phyloP scores from a whole-genome alignment of 2,113 vertebrate species.

The Agapornis roseicollis region DNA sequence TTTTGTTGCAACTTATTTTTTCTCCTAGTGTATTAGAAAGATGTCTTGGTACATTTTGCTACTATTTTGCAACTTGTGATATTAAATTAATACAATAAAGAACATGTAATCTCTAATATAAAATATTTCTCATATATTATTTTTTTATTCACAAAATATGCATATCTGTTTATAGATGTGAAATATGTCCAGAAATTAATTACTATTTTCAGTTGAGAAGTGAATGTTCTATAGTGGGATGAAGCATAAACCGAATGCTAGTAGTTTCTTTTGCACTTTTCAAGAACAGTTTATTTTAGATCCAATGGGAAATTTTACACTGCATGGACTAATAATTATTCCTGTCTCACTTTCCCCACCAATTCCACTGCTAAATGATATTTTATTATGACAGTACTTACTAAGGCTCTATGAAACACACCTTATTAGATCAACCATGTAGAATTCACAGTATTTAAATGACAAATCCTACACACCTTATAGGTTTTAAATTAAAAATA shows the following conservation, averaged over 20 bases:
- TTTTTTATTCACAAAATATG: neutral
- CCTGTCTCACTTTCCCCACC: neutral
- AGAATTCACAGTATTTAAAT: conserved; percentile 50
- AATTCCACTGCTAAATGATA: neutral
- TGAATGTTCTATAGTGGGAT: neutral
- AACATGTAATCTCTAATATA: neutral
- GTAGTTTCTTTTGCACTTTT: neutral
- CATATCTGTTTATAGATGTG: neutral
- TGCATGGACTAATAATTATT: neutral
- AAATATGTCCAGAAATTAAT: neutral
- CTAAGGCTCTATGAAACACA: neutral
- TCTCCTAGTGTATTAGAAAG: neutral
- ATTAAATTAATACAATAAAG: conserved; percentile 12
- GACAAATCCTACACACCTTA: conserved; percentile 5
- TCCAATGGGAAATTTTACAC: neutral
- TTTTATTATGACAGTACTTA: conserved; percentile 15
- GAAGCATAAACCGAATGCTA: neutral
- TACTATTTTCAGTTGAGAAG: neutral
- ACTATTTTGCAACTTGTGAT: neutral
- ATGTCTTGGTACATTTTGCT: neutral
- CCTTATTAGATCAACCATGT: neutral
- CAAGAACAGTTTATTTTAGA: neutral
- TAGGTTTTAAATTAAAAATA: conserved; percentile 31
- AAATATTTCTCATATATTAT: neutral
- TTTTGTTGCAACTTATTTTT: neutral